Evolutionary conservation across 2,888 invertebrate species (phyloP).

Genomic region (Clunio marinus): DNA sequence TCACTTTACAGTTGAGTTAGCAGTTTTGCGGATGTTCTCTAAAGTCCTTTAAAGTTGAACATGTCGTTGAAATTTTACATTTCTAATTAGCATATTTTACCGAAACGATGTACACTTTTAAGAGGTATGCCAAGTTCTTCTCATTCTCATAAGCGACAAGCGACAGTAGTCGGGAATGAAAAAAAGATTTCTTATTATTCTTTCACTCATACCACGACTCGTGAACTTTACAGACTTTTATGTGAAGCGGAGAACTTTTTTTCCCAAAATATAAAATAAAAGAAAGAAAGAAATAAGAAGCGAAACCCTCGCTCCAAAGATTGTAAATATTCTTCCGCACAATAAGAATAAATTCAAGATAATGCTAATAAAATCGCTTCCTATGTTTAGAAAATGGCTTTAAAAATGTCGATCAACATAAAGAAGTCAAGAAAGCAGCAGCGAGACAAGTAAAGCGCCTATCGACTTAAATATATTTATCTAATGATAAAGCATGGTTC

Average conservation of each 20-base stretch:
- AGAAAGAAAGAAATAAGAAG: no score
- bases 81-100: constrained; percentile 35
- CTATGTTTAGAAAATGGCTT: neutral
- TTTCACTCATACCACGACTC: neutral
- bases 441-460: no score
- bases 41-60: no score
- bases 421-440: neutral
- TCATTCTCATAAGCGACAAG: neutral
- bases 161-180: neutral
- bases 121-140: constrained; percentile 6
- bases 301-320: no score
- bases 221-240: neutral
- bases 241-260: no score
- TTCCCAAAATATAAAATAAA: neutral
- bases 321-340: constrained; percentile 31
- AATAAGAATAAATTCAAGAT: constrained; percentile 32
- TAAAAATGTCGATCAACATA: neutral
- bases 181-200: neutral
- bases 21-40: no score
- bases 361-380: constrained; percentile 31
- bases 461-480: no score
- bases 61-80: no score
- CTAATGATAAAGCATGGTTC: neutral
- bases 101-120: no score
- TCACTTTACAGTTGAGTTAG: no score